Evolutionary conservation across 2,888 invertebrate species (phyloP).

Genomic region (Arctia plantaginis): DNA sequence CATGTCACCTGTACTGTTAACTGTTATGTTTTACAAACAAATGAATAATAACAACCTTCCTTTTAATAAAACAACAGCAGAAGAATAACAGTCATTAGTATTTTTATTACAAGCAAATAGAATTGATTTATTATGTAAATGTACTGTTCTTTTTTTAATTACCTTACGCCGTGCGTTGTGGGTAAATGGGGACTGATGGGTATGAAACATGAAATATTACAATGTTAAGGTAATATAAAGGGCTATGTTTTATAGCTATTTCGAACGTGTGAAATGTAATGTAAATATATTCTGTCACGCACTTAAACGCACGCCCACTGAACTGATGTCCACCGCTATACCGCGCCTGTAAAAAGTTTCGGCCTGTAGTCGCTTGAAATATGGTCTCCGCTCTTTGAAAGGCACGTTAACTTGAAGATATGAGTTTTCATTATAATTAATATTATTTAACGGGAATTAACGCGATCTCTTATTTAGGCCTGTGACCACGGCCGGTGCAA

Average conservation of each 20-base stretch:
- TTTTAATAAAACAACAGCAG: neutral
- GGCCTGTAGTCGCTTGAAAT: neutral
- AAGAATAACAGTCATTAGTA: conserved; percentile 6
- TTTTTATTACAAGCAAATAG: conserved; percentile 16
- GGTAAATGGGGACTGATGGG: conserved; percentile 2
- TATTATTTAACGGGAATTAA: too few relatives aligned
- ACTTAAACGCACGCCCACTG: neutral
- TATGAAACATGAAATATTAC: conserved; percentile 4
- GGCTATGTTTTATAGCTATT: conserved; percentile 7
- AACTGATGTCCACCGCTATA: neutral
- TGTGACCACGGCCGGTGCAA: too few relatives aligned
- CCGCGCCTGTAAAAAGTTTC: neutral
- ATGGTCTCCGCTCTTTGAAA: neutral
- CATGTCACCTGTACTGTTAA: neutral
- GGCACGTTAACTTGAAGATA: neutral
- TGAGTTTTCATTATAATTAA: too few relatives aligned
- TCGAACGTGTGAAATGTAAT: neutral
- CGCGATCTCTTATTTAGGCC: too few relatives aligned
- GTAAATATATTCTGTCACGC: conserved; percentile 1
- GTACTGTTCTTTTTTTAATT: conserved; percentile 18
- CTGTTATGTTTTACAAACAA: conserved; percentile 3
- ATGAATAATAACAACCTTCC: neutral
- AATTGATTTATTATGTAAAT: conserved; percentile 43
- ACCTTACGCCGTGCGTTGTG: neutral
- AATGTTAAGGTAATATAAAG: neutral